Conservation (phyloP, 1,140 invertebrate genomes). For the Bombus haemorrhoidalis region DNA sequence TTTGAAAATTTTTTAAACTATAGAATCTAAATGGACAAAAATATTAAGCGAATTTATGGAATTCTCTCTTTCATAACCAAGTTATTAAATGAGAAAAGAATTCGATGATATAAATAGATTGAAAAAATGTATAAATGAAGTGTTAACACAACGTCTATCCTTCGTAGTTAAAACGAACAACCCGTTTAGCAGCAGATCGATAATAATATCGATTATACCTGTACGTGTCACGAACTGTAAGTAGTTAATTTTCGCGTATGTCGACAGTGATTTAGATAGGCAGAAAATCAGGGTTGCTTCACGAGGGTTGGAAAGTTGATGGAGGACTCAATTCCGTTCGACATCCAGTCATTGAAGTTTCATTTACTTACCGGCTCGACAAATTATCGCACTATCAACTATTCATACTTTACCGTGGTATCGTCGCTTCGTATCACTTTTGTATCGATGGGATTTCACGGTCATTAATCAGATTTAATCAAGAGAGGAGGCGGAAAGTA, state of each 20-base stretch:
- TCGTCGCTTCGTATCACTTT: slow-evolving; percentile 4
- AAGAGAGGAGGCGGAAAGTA: not conserved
- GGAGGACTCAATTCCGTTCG: not conserved
- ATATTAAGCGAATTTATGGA: no score
- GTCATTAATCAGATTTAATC: slow-evolving; percentile 41
- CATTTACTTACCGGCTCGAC: not conserved
- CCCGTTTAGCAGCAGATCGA: not conserved
- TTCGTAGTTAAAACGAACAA: not conserved
- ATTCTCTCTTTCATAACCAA: no score
- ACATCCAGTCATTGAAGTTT: not conserved
- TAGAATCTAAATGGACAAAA: not conserved
- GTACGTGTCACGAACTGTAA: not conserved
- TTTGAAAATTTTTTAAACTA: no score
- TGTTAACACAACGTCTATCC: not conserved
- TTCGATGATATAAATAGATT: no score
- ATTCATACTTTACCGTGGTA: slow-evolving; percentile 32
- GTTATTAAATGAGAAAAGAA: not conserved
- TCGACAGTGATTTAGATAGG: not conserved
- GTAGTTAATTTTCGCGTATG: not conserved
- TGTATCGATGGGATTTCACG: slow-evolving; percentile 31
- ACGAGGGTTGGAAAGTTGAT: not conserved
- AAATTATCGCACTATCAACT: slow-evolving; percentile 11
- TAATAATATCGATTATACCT: not conserved
- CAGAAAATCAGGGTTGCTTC: not conserved
- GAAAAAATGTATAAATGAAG: no score